Conservation (phyloP, 2,797 vertebrate genomes). For the Alosa sapidissima region DNA sequence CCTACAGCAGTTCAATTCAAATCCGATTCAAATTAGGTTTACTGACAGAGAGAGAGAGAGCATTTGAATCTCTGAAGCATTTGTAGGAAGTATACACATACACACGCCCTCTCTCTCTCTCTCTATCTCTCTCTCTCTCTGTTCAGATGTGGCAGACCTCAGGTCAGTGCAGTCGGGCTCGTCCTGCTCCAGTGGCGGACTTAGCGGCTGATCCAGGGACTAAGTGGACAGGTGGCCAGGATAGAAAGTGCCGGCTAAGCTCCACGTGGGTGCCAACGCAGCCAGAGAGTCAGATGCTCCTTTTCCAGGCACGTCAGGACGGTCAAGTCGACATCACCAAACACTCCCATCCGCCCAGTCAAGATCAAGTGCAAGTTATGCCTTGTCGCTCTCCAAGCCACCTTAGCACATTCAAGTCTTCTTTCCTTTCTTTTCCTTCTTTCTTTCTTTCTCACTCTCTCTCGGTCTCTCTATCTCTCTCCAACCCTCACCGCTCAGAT, state of each 20-base stretch:
- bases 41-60: not conserved
- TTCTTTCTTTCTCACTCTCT: constrained; percentile 49
- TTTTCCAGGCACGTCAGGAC: constrained; percentile 14
- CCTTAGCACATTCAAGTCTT: not conserved
- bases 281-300: constrained; percentile 12
- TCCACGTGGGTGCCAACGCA: not conserved
- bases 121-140: not conserved
- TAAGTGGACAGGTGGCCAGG: not conserved
- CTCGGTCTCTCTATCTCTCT: not conserved
- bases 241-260: constrained; percentile 20
- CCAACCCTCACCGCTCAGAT: not conserved
- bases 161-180: not conserved
- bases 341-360: not conserved
- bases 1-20: not conserved
- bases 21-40: not conserved
- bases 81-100: constrained; percentile 38
- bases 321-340: not conserved
- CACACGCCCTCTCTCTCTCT: not conserved
- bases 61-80: not conserved
- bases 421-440: constrained; percentile 43
- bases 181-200: not conserved
- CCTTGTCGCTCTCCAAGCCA: not conserved
- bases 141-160: constrained; percentile 4
- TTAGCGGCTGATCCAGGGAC: not conserved
- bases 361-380: not conserved